Evolutionary conservation across 2,888 invertebrate genomes (phyloP).

Genomic region (Lepidocyrtinus sp.): DNA sequence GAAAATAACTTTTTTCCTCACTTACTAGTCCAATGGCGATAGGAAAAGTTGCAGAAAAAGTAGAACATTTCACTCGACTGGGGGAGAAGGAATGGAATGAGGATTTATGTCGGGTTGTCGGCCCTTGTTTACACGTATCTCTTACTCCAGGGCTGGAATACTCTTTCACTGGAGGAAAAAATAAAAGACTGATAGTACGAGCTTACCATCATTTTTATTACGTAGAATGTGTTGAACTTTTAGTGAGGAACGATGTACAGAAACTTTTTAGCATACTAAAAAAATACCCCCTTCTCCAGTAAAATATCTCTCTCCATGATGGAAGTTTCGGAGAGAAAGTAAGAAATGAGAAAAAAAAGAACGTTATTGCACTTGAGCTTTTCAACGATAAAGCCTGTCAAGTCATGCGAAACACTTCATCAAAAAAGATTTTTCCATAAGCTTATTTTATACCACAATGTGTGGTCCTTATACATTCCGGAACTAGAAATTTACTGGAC

Average conservation of each 20-base stretch:
- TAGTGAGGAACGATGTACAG: not conserved
- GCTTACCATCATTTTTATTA: not conserved
- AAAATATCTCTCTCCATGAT: not conserved
- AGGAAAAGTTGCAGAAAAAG: conserved; percentile 11
- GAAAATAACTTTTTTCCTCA: not conserved
- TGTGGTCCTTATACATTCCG: not conserved
- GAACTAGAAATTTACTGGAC: not conserved
- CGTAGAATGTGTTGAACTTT: not conserved
- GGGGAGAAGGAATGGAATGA: conserved; percentile 51
- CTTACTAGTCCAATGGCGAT: not conserved
- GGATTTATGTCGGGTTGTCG: conserved; percentile 60
- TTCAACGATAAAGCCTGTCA: not conserved
- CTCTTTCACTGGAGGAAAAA: no score
- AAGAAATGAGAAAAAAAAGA: no score
- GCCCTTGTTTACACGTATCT: conserved; percentile 55
- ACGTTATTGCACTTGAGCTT: not conserved
- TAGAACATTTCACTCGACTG: conserved; percentile 26
- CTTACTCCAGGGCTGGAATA: conserved; percentile 4
- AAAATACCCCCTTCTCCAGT: not conserved
- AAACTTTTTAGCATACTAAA: not conserved
- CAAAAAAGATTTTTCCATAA: not conserved
- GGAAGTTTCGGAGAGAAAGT: not conserved
- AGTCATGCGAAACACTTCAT: not conserved
- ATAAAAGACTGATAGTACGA: no score
- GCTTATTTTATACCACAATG: not conserved